Evolutionary conservation across 1,140 invertebrate species (phyloP).

Genomic region (Drosophila auraria): DNA sequence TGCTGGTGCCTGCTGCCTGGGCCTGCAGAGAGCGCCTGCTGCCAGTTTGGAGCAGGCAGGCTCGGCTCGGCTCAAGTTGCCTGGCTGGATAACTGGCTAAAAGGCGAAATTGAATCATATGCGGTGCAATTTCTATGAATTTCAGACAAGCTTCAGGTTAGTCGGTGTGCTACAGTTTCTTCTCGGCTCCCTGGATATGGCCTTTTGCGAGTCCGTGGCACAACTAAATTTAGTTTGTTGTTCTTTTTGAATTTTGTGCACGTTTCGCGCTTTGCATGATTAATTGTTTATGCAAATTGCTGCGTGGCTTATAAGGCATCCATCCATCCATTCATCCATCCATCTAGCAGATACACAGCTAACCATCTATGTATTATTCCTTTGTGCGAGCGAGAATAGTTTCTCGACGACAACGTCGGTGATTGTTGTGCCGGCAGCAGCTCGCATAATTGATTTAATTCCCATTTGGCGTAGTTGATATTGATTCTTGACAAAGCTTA

Average conservation of each 20-base stretch:
- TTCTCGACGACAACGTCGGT: conserved; percentile 5
- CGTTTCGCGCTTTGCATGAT: conserved; percentile 79
- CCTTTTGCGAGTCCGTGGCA: conserved; percentile 17
- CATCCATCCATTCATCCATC: no score
- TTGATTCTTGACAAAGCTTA: conserved; percentile 54
- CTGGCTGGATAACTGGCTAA: conserved; percentile 9
- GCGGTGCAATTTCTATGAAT: conserved; percentile 67
- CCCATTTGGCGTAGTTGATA: conserved; percentile 30
- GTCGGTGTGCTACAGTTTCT: conserved; percentile 16
- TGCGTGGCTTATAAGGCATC: conserved; percentile 64
- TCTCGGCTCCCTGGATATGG: background rate
- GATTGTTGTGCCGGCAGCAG: conserved; percentile 2
- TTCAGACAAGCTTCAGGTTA: conserved; percentile 38
- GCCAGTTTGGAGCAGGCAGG: conserved; percentile 38
- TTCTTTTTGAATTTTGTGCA: conserved; percentile 71
- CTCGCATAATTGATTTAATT: conserved; percentile 57
- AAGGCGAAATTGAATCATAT: conserved; percentile 81
- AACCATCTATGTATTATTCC: conserved; percentile 7
- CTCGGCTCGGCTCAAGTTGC: conserved; percentile 44
- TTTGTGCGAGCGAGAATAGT: conserved; percentile 10
- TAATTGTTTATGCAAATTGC: conserved; percentile 83
- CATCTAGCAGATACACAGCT: conserved; percentile 9
- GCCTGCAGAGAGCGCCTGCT: conserved; percentile 15
- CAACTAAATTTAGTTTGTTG: conserved; percentile 66
- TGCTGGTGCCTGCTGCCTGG: conserved; percentile 11